Evolutionary conservation across 1,140 invertebrate species (phyloP), one percentile per base, ranked within the genome.

Genomic region (Andricus grossulariae): DNA sequence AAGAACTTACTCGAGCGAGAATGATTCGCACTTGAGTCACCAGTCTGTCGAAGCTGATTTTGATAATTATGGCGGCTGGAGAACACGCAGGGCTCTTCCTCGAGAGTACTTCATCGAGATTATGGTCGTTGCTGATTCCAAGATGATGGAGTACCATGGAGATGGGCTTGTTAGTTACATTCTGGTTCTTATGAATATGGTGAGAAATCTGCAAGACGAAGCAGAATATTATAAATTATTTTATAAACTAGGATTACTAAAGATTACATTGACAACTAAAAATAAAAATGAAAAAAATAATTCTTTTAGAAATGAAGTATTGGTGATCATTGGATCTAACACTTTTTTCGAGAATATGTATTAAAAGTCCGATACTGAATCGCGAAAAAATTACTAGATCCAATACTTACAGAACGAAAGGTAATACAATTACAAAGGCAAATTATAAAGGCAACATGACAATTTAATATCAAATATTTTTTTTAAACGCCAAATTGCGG

Each of bases 181-280:
- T 76, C 92, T 97, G 39, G 96, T 95, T 15, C 91, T 97, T 15
- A 95, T 97, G 93, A 95, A 94, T 54, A 96, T 95, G 83, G 96
- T 97, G 92, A 82, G 84, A 12, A 13, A 39, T 16, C 57, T 32
- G 11, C 12, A 32, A 60, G 39, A 11, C 10, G 10, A 45, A 45
- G 10, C 39, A 45, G 39, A 79, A 73, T 55, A 75, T 18, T 45
- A 50, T 66, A 51, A 18, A n/a, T n/a, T 73, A 72, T 72, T 72
- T 19, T 72, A 55, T 19, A 18, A 19, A 52, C 50, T 11, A 21
- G 15, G 60, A 8, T n/a, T 6, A 70, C 7, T 74, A 66, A 66
- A 54, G 49, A 25, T 39, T 70, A 25, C 16, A 71, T 39, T 45
- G 72, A 2, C 25, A 72, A 76, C 51, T 10, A 45, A 45, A 10